These are phyloP conservation scores for Xestoiulus laeticollis DNA, from an alignment of 2,888 invertebrate genomes.

Conservation along the genomic window DNA sequence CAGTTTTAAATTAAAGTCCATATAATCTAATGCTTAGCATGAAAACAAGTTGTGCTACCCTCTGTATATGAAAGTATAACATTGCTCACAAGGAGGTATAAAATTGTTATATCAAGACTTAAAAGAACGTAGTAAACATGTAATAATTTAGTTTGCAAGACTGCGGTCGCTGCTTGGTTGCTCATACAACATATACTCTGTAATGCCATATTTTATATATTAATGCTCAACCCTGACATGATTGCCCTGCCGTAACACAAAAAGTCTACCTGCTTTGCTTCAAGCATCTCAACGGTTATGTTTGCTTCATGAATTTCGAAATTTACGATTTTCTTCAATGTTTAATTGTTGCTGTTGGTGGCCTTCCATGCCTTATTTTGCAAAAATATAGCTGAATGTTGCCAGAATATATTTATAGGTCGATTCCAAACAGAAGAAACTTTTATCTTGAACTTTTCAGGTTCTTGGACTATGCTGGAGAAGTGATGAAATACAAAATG, in stretches of 20 bases:
- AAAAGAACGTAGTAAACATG: neutral
- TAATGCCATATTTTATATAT: neutral
- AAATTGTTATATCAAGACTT: neutral
- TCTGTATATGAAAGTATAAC: neutral
- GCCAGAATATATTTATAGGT: neutral
- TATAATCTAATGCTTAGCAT: too few relatives aligned
- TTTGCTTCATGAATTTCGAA: constrained; percentile 3
- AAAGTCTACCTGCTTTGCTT: neutral
- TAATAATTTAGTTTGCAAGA: neutral
- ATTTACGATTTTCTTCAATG: neutral
- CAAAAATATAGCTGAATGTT: neutral
- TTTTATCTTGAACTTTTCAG: neutral
- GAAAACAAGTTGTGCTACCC: too few relatives aligned
- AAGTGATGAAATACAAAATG: neutral
- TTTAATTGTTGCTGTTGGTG: neutral
- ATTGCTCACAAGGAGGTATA: neutral
- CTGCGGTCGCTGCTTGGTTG: neutral
- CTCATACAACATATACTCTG: neutral
- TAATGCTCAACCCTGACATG: constrained; percentile 10
- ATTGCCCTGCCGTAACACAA: neutral
- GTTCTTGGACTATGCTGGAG: neutral
- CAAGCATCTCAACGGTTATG: neutral
- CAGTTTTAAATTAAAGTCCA: too few relatives aligned
- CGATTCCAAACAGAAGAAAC: neutral
- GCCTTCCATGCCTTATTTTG: neutral